phyloP scores from a whole-genome alignment of 2,797 vertebrate genomes.

The Malacoraja senta region DNA sequence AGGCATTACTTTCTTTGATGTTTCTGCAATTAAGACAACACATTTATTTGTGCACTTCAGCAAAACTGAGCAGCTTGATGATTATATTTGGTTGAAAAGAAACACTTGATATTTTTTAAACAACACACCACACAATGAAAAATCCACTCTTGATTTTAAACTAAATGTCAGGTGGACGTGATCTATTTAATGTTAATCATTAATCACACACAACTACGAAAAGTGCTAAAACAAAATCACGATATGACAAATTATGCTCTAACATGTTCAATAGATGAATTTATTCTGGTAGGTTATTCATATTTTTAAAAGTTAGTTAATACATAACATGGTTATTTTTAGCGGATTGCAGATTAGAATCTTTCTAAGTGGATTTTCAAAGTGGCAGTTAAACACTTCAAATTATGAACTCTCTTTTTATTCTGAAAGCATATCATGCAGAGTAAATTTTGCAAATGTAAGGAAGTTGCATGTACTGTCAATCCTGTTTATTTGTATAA shows the following conservation, averaged over 20 bases:
- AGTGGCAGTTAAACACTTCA: background rate
- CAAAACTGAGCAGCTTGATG: background rate
- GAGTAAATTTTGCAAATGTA: background rate
- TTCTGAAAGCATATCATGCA: background rate
- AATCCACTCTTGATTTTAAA: background rate
- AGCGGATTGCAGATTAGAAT: background rate
- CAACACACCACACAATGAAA: background rate
- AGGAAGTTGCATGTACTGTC: background rate
- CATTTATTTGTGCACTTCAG: constrained; percentile 13
- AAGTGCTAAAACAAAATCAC: background rate
- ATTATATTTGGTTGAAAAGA: background rate
- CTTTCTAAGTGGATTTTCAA: background rate
- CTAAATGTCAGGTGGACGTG: background rate
- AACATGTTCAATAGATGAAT: background rate
- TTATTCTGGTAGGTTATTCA: background rate
- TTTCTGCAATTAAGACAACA: constrained; percentile 22
- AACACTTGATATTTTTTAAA: background rate
- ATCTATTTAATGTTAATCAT: background rate
- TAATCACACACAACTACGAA: background rate
- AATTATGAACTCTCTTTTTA: background rate
- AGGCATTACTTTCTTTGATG: constrained; percentile 8
- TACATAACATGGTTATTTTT: background rate
- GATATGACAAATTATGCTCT: background rate
- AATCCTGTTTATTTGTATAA: too few species aligned
- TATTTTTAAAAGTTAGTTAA: background rate